Percentiles rank a stretch among this genome's conserved stretches.
Evolutionary conservation across 2,113 vertebrate species (phyloP).

Genomic region (Vulpes ferrilata): DNA sequence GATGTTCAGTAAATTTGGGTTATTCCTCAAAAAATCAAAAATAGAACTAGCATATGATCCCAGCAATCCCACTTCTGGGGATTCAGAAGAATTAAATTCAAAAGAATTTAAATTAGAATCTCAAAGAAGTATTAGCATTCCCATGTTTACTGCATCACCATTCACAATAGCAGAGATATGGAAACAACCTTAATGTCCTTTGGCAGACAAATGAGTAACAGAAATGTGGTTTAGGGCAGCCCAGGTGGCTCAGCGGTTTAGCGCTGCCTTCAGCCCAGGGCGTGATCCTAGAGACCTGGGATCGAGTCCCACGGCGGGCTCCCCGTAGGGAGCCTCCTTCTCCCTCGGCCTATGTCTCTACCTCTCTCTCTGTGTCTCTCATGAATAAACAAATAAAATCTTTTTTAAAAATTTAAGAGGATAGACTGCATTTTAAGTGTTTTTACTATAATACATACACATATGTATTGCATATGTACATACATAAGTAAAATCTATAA

Average conservation of each 20-base stretch:
- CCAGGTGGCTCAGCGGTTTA: no score
- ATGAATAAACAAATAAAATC: no score
- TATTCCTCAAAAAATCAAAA: slow-evolving; percentile 15
- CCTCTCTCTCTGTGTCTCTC: no score
- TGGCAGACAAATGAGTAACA: not conserved
- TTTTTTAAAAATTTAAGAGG: not conserved
- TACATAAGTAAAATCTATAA: not conserved
- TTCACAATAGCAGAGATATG: not conserved
- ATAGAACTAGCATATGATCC: not conserved
- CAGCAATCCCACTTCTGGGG: not conserved
- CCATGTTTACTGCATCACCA: not conserved
- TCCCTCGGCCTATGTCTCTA: no score
- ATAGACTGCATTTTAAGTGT: not conserved
- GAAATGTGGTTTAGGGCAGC: not conserved
- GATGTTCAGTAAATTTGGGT: not conserved
- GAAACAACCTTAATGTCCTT: not conserved
- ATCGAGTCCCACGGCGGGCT: no score
- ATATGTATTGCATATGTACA: not conserved
- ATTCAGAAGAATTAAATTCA: not conserved
- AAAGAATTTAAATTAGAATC: not conserved
- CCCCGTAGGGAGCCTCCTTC: no score
- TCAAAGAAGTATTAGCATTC: not conserved
- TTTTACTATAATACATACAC: not conserved
- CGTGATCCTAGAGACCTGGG: no score
- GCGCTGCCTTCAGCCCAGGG: no score